Evolutionary conservation across 35 echinoderm and acorn worm species (phyloP).

Genomic region (Holothuria glaberrima): DNA sequence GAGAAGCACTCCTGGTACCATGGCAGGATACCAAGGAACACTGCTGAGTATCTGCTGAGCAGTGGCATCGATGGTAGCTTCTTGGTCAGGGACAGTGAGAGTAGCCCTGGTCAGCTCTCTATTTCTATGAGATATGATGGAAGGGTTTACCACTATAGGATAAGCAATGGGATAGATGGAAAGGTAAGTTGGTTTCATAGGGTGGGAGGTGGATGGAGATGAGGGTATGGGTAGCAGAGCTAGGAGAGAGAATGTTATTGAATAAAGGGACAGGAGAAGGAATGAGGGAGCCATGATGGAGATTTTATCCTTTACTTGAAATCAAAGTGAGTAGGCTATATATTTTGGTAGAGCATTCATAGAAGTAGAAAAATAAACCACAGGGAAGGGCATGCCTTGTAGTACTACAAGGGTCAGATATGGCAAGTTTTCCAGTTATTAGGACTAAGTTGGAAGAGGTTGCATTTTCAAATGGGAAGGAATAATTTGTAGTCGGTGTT

Average conservation of each 20-base stretch:
- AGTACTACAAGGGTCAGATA: too few relatives aligned
- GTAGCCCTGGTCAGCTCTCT: conserved; percentile 91
- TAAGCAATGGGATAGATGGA: conserved; percentile 79
- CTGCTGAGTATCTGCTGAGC: conserved; percentile 94
- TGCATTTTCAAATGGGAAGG: too few relatives aligned
- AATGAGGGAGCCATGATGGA: not conserved
- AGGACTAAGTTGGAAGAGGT: too few relatives aligned
- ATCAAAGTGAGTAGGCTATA: too few relatives aligned
- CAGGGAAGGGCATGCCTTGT: too few relatives aligned
- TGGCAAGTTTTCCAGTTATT: too few relatives aligned
- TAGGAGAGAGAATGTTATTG: not conserved
- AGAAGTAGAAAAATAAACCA: too few relatives aligned
- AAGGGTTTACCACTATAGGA: conserved; percentile 95
- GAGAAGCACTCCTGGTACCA: conserved; percentile 99
- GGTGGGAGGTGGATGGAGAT: too few relatives aligned
- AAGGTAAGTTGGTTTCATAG: conserved; percentile 72
- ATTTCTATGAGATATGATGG: conserved; percentile 96
- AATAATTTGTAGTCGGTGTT: too few relatives aligned
- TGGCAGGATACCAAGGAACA: conserved; percentile 90
- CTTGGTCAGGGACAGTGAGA: conserved; percentile 96
- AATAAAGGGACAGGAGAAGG: not conserved
- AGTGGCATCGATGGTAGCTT: conserved; percentile 99
- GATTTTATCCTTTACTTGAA: too few relatives aligned
- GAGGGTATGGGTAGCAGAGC: not conserved
- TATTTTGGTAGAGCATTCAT: too few relatives aligned